Percentiles rank a stretch among this genome's conserved stretches.
Conservation (phyloP, 2,888 invertebrate genomes). For the Drosophila falleni region DNA sequence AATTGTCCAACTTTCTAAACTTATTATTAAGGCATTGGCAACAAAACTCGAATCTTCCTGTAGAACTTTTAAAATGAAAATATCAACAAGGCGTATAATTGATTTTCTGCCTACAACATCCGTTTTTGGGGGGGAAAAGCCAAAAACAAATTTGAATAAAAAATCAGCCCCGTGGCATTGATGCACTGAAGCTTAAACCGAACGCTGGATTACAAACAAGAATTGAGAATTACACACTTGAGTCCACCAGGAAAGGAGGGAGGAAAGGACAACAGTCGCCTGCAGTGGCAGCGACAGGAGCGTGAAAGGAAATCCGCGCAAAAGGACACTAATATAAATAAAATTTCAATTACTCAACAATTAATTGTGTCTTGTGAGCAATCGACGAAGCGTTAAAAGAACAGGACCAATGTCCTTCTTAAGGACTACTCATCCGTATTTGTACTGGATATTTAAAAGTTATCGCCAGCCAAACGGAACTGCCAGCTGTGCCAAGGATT, state of each 20-base stretch:
- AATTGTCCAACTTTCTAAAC: background rate
- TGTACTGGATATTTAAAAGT: slow-evolving; percentile 62
- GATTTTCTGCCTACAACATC: slow-evolving; percentile 51
- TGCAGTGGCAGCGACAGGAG: slow-evolving; percentile 43
- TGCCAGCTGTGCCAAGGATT: slow-evolving; percentile 56
- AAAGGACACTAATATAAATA: slow-evolving; percentile 85
- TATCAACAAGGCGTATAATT: slow-evolving; percentile 71
- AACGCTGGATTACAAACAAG: slow-evolving; percentile 51
- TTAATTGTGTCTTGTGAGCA: slow-evolving; percentile 85
- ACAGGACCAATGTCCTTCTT: slow-evolving; percentile 49
- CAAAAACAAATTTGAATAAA: slow-evolving; percentile 65
- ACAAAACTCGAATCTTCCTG: background rate
- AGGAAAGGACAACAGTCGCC: slow-evolving; percentile 28
- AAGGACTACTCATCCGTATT: slow-evolving; percentile 66
- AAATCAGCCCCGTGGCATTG: slow-evolving; percentile 52
- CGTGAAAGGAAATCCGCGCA: slow-evolving; percentile 64
- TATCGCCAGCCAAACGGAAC: slow-evolving; percentile 52
- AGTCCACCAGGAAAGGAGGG: slow-evolving; percentile 30
- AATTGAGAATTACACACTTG: slow-evolving; percentile 67
- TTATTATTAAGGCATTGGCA: background rate
- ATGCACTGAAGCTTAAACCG: slow-evolving; percentile 59
- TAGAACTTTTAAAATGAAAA: slow-evolving; percentile 52
- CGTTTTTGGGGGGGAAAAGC: slow-evolving; percentile 23
- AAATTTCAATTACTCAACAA: slow-evolving; percentile 86
- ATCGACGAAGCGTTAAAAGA: slow-evolving; percentile 83